These are phyloP conservation scores for Lophius piscatorius DNA, from an alignment of 2,113 vertebrate species.

Conservation along the genomic window DNA sequence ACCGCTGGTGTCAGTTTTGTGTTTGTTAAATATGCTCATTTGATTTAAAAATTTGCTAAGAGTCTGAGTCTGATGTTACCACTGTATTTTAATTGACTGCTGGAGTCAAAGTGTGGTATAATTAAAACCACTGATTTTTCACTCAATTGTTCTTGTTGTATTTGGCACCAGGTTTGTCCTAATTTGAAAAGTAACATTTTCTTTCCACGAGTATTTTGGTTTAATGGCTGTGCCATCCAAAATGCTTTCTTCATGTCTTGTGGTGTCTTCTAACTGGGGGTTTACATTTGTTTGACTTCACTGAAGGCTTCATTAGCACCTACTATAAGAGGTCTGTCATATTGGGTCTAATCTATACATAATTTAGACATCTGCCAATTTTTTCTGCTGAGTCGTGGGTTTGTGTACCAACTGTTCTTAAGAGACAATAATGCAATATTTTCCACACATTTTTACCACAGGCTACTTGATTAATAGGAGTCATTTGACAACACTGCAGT, in stretches of 20 bases:
- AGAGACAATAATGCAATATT: no score
- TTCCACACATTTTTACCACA: no score
- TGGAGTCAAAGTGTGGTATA: neutral
- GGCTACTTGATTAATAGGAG: no score
- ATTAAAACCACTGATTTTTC: neutral
- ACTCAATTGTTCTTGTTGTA: neutral
- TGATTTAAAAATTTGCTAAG: neutral
- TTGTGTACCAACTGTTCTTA: slow-evolving; percentile 36
- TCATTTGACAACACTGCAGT: no score
- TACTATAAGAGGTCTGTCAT: slow-evolving; percentile 9
- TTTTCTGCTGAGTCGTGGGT: slow-evolving; percentile 1
- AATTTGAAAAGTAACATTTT: no score
- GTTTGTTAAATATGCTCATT: neutral
- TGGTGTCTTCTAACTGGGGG: neutral
- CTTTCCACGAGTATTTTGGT: no score
- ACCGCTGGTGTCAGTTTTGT: no score
- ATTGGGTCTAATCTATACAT: slow-evolving; percentile 8
- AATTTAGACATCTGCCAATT: neutral
- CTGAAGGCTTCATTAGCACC: neutral
- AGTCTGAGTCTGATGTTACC: neutral
- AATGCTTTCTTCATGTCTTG: slow-evolving; percentile 3
- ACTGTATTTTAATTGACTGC: slow-evolving; percentile 1
- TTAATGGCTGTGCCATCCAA: neutral
- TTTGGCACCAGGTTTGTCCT: slow-evolving; percentile 1
- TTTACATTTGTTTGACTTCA: no score